Base-by-base conservation (phyloP, 1,140 invertebrate species). In the Ceratina japonica region DNA sequence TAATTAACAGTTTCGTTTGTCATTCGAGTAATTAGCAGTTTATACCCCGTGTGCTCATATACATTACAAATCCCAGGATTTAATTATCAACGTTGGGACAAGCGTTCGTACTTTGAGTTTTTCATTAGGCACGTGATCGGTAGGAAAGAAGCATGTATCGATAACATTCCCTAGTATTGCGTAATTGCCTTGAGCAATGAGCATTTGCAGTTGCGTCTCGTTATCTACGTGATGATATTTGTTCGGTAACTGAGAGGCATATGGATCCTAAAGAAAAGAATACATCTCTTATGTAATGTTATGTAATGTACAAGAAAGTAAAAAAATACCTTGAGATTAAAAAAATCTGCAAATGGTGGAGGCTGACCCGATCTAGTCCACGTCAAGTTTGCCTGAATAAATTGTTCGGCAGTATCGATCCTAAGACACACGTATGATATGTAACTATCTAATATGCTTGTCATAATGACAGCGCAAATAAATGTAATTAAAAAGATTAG, bases 371-470 rank as follows among this genome's bases (percentile, higher is more conserved):
- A 68, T 65, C 82, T 76, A 16, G 90, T 89, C 91, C 91, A 91
- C 0, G 84, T 81, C 10, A 91, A 71, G 77, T 91, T 90, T 18
- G 87, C 82, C n/a, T 86, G 73, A 52, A 91, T 64, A 27, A 92
- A 91, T 74, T 92, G 88, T 54, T 85, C 22, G 22, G 88, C 24
- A 10, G 83, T 91, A 66, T 92, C 87, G 56, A 92, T 91, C 44
- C 90, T 92, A n/a, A 16, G 80, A 83, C 37, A 75, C 27, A 64
- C 16, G 15, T 44, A 10, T 1, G 15, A 16, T 16, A 13, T 8
- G 52, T 18, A 3, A 8, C 10, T 54, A 15, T 54, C 52, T 18
- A 56, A 10, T 44, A 44, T 44, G 5, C 10, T 44, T 44, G 10
- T 44, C 37, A 44, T 44, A 44, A 7, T 44, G 10, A 44, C 10